These are phyloP conservation scores for Subanguina moxae DNA, from an alignment of 1,140 invertebrate species.

Conservation along the genomic window DNA sequence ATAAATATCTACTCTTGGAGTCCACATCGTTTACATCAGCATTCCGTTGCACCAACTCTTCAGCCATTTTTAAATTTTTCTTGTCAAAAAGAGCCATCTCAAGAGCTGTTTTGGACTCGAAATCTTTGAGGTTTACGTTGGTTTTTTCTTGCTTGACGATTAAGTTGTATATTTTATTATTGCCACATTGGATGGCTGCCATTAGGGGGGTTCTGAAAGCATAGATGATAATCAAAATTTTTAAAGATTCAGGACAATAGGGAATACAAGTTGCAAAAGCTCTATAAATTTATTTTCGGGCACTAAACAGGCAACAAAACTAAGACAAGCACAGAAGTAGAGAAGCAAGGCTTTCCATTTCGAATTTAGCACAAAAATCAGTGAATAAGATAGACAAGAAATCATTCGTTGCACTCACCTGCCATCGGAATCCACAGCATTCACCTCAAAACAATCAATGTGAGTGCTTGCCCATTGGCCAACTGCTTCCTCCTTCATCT, in stretches of 20 bases:
- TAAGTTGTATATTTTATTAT: slow-evolving; percentile 27
- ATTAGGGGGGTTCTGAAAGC: slow-evolving; percentile 15
- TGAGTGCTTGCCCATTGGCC: slow-evolving; percentile 15
- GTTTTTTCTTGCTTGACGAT: slow-evolving; percentile 28
- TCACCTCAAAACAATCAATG: slow-evolving; percentile 36
- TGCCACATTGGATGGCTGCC: slow-evolving; percentile 30
- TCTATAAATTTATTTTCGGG: no score
- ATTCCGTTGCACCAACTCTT: slow-evolving; percentile 20
- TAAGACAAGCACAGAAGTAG: no score
- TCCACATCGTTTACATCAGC: slow-evolving; percentile 3
- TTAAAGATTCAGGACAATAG: slow-evolving; percentile 1
- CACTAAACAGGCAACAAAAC: no score
- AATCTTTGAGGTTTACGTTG: slow-evolving; percentile 26
- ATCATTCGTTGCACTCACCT: slow-evolving; percentile 13
- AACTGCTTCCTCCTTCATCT: slow-evolving; percentile 11
- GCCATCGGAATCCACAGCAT: slow-evolving; percentile 39
- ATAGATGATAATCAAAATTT: neutral
- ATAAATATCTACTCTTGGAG: neutral
- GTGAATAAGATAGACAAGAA: slow-evolving; percentile 30
- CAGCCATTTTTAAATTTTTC: slow-evolving; percentile 30
- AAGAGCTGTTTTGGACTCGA: slow-evolving; percentile 20
- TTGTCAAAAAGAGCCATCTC: slow-evolving; percentile 27
- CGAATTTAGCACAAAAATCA: no score
- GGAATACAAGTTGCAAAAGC: no score
- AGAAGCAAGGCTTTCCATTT: no score